Percentiles rank a stretch among this genome's conserved stretches.
These are phyloP conservation scores for Papilio glaucus DNA, from an alignment of 1,140 invertebrate genomes.

Conservation along the genomic window DNA sequence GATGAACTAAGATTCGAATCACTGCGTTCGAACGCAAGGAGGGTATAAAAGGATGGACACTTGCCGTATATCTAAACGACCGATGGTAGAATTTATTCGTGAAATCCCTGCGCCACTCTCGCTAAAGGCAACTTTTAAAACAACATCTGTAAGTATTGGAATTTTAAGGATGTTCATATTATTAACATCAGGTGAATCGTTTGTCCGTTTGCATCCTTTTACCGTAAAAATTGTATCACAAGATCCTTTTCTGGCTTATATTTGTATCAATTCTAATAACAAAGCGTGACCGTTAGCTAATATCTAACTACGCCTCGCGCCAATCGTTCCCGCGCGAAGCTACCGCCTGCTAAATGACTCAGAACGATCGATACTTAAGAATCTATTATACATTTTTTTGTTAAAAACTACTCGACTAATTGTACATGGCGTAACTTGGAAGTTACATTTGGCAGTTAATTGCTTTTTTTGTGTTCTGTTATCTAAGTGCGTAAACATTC, in stretches of 20 bases:
- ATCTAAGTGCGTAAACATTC: background rate
- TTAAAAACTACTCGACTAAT: slow-evolving; percentile 1
- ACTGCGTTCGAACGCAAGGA: no score
- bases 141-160: no score
- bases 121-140: no score
- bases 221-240: background rate
- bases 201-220: no score
- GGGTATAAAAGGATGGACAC: no score
- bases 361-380: slow-evolving; percentile 8
- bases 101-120: no score
- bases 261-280: background rate
- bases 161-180: no score
- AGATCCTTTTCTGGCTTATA: background rate
- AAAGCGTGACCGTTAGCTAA: slow-evolving; percentile 12
- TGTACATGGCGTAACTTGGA: background rate
- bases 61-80: no score
- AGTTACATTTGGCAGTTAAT: background rate
- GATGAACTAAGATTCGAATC: no score
- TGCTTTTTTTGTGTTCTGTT: background rate
- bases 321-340: background rate
- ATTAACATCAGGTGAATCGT: no score
- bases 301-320: background rate
- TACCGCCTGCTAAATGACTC: background rate
- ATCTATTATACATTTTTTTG: slow-evolving; percentile 14
- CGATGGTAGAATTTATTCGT: no score